Evolutionary conservation across 2,888 invertebrate genomes (phyloP), one percentile per base, ranked within the genome.

Genomic region (Plebejus argus): DNA sequence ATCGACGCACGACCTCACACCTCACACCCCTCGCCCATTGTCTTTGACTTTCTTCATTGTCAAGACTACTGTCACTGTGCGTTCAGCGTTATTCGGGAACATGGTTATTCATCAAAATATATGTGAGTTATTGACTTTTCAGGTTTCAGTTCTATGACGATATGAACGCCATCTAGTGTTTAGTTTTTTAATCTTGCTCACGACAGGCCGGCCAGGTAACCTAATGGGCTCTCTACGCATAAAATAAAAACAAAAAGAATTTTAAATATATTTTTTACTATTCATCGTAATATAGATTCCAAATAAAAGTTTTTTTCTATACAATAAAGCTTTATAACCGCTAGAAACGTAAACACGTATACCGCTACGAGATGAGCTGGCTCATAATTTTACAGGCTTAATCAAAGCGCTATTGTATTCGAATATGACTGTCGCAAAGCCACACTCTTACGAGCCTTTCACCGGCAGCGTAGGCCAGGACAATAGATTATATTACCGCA

Each of bases 401-500:
- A 84, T 82, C 80, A 82, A 81, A 79, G 72, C 61, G 72, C 80
- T 77, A 81, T 83, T 86, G 80, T 82, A 81, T 81, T 53, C 76
- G 76, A 78, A 79, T 81, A 78, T 79, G 80, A 79, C 84, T 83
- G 83, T 83, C 80, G 78, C 79, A 80, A 80, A 81, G 79, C 83
- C 83, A 81, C 82, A 84, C 85, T 83, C 82, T 83, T 82, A 78
- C 76, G 76, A 78, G 77, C 80, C 78, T 82, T 79, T 82, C 82
- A 82, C 81, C 82, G 80, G 81, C 81, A 81, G 76, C 79, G 79
- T 80, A 82, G 80, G 81, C 83, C 82, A 80, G 81, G 81, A 91
- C 90, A 92, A 91, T 90, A 87, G 88, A 86, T 89, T 89, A 89
- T 89, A 89, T 89, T 87, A 90, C 88, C 87, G 81, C 87, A 89